phyloP scores from a whole-genome alignment of 1,140 invertebrate species.

The Planococcus citri region DNA sequence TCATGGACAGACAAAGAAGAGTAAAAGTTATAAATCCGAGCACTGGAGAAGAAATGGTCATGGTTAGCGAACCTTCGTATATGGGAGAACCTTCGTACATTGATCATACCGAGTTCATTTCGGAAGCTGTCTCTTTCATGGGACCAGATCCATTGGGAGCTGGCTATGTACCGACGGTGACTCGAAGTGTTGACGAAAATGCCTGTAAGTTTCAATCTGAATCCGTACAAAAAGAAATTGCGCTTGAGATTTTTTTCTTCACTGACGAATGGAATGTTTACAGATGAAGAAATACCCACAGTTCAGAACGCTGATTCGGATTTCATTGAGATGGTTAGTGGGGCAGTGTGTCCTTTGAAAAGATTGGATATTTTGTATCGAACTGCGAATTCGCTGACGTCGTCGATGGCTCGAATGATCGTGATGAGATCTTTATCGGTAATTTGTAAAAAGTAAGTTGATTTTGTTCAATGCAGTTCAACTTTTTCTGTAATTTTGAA shows the following conservation, averaged over 20 bases:
- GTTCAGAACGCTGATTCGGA: not conserved
- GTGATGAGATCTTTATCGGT: slow-evolving; percentile 6
- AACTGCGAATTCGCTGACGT: not conserved
- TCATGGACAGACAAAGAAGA: no score
- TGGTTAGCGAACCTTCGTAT: not conserved
- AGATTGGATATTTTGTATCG: not conserved
- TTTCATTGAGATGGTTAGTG: not conserved
- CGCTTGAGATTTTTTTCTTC: no score
- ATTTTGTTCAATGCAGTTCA: not conserved
- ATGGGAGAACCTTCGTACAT: slow-evolving; percentile 17
- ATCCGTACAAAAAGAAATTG: no score
- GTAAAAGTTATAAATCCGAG: no score
- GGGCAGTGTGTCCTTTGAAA: not conserved
- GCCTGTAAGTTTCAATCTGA: not conserved
- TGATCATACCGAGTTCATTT: slow-evolving; percentile 12
- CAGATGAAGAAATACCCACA: not conserved
- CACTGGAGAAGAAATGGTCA: no score
- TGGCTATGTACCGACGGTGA: slow-evolving; percentile 34
- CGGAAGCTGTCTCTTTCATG: slow-evolving; percentile 10
- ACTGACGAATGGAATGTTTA: not conserved
- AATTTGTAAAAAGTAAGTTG: not conserved
- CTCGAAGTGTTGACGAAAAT: slow-evolving; percentile 27
- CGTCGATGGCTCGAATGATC: slow-evolving; percentile 10
- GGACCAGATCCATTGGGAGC: slow-evolving; percentile 44
- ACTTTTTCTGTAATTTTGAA: slow-evolving; percentile 11